phyloP scores from a whole-genome alignment of 2,888 invertebrate genomes.

The Mythimna loreyi region DNA sequence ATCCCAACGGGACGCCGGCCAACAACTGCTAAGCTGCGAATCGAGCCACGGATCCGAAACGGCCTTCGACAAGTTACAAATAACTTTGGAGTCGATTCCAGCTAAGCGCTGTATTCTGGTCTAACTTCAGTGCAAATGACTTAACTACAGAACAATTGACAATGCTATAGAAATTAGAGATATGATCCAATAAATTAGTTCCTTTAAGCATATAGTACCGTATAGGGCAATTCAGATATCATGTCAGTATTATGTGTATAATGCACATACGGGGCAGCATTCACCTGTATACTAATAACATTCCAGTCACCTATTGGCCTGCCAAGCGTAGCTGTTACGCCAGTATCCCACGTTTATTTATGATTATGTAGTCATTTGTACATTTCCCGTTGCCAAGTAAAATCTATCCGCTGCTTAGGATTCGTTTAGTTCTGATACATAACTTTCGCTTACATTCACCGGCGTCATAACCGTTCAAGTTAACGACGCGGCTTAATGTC shows the following conservation, averaged over 20 bases:
- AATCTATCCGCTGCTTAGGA: constrained; percentile 27
- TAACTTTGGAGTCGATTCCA: constrained; percentile 2
- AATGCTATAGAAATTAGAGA: background rate
- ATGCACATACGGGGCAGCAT: constrained; percentile 11
- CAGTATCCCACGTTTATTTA: constrained; percentile 34
- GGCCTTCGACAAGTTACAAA: constrained; percentile 2
- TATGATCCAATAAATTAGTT: background rate
- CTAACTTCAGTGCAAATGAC: background rate
- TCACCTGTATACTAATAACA: constrained; percentile 32
- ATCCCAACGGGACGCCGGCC: constrained; percentile 1
- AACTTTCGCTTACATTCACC: constrained; percentile 44
- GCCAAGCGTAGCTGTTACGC: constrained; percentile 27
- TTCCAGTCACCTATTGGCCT: constrained; percentile 32
- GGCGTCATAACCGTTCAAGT: constrained; percentile 37
- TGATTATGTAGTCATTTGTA: constrained; percentile 22
- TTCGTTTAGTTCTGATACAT: constrained; percentile 24
- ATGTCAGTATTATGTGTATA: constrained; percentile 4
- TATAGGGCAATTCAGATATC: constrained; percentile 2
- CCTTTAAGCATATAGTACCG: background rate
- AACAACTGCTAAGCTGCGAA: constrained; percentile 4
- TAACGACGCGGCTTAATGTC: constrained; percentile 41
- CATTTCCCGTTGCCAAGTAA: constrained; percentile 34
- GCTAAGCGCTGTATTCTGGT: background rate
- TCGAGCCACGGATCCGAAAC: constrained; percentile 7
- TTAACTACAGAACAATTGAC: constrained; percentile 1